phyloP scores from a whole-genome alignment of 2,113 vertebrate genomes.

The Cheilinus undulatus region DNA sequence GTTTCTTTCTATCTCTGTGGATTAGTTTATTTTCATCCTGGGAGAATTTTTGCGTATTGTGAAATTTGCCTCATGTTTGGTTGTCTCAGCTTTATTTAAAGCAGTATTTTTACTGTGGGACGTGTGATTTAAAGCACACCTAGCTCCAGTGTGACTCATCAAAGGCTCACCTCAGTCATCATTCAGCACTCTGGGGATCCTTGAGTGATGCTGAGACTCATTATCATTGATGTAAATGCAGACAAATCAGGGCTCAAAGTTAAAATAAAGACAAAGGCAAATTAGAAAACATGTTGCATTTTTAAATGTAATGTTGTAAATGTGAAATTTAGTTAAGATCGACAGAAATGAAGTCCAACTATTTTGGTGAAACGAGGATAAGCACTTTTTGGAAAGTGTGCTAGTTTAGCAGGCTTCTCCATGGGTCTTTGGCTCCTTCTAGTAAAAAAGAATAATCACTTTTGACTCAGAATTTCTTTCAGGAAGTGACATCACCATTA shows the following conservation, averaged over 20 bases:
- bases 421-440: not conserved
- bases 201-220: slow-evolving; percentile 13
- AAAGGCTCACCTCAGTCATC: slow-evolving; percentile 27
- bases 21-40: slow-evolving; percentile 71
- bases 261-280: not conserved
- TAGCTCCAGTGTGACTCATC: slow-evolving; percentile 54
- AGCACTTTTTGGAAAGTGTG: not conserved
- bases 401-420: not conserved
- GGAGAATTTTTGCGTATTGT: slow-evolving; percentile 46
- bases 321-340: not conserved
- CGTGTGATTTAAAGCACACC: slow-evolving; percentile 33
- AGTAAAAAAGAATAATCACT: not conserved
- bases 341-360: not conserved
- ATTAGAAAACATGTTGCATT: not conserved
- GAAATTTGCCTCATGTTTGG: slow-evolving; percentile 31
- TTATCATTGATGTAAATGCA: slow-evolving; percentile 25
- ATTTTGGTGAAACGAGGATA: not conserved
- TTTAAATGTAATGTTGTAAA: slow-evolving; percentile 1
- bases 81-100: slow-evolving; percentile 60
- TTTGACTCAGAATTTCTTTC: not conserved
- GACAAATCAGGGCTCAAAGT: not conserved
- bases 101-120: slow-evolving; percentile 25
- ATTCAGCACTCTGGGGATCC: slow-evolving; percentile 13
- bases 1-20: slow-evolving; percentile 70
- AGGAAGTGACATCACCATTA: slow-evolving; percentile 1